These are phyloP conservation scores for Oophaga pumilio DNA, from an alignment of 2,113 vertebrate species.

Conservation along the genomic window DNA sequence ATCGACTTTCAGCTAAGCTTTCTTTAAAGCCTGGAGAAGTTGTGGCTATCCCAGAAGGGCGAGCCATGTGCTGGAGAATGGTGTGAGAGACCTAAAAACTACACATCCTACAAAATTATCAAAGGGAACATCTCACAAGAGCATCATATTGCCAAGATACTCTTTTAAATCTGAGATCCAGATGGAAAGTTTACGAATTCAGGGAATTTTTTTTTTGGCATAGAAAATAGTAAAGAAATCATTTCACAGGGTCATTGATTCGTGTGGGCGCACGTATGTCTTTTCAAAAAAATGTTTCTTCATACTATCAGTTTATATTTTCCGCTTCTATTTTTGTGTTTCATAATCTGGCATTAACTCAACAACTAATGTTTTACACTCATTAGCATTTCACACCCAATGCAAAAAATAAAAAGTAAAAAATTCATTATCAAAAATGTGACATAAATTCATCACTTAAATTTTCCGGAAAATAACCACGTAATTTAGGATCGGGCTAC, in stretches of 20 bases:
- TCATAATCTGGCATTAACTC: slow-evolving; percentile 6
- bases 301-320: not conserved
- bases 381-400: not conserved
- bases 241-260: not conserved
- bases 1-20: too few species aligned
- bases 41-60: not conserved
- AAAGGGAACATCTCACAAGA: not conserved
- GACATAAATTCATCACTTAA: not conserved
- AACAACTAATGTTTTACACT: not conserved
- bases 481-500: not conserved
- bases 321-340: not conserved
- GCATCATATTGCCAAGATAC: not conserved
- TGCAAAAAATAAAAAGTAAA: not conserved
- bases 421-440: not conserved
- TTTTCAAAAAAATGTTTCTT: not conserved
- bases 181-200: not conserved
- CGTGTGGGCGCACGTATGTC: not conserved
- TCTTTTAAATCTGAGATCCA: not conserved
- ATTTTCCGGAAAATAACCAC: too few species aligned
- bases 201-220: not conserved
- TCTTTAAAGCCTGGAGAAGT: too few species aligned
- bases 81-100: not conserved
- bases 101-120: not conserved
- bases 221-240: not conserved
- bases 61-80: not conserved